Evolutionary conservation across 2,113 vertebrate species (phyloP).

Genomic region (Rhipidura dahli): DNA sequence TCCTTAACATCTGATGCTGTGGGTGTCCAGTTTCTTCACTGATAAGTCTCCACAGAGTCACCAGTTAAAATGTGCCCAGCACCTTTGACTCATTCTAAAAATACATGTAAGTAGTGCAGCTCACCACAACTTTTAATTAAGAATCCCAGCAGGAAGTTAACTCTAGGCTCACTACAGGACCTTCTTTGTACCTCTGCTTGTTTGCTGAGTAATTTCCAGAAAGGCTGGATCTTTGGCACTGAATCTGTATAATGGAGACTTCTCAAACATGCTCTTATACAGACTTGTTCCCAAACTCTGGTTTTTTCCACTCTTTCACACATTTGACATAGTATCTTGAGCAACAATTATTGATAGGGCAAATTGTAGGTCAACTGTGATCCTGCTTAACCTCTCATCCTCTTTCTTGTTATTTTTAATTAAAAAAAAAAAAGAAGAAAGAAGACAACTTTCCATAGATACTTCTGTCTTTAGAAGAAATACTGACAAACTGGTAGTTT

Average conservation of each 20-base stretch:
- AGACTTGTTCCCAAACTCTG: neutral
- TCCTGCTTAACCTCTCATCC: neutral
- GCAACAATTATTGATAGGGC: neutral
- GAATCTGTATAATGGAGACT: neutral
- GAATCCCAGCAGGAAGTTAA: neutral
- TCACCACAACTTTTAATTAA: neutral
- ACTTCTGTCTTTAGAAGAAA: neutral
- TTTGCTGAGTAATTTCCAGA: neutral
- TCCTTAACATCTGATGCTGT: neutral
- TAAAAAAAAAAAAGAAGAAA: neutral
- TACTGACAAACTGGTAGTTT: neutral
- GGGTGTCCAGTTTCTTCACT: neutral
- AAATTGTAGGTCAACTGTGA: neutral
- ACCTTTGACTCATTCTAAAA: neutral
- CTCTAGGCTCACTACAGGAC: neutral
- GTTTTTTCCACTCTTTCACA: neutral
- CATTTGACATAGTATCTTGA: neutral
- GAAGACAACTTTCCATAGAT: neutral
- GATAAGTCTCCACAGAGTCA: neutral
- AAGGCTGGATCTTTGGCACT: neutral
- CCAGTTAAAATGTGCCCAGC: neutral
- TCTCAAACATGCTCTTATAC: neutral
- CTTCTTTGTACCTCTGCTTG: conserved; percentile 6
- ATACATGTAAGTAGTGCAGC: neutral
- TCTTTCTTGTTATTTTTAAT: neutral